A percentile compares a stretch with the other conserved stretches of the same genome.
Evolutionary conservation across 2,888 invertebrate genomes (phyloP).

Genomic region (Trypoxylon attenuatum): DNA sequence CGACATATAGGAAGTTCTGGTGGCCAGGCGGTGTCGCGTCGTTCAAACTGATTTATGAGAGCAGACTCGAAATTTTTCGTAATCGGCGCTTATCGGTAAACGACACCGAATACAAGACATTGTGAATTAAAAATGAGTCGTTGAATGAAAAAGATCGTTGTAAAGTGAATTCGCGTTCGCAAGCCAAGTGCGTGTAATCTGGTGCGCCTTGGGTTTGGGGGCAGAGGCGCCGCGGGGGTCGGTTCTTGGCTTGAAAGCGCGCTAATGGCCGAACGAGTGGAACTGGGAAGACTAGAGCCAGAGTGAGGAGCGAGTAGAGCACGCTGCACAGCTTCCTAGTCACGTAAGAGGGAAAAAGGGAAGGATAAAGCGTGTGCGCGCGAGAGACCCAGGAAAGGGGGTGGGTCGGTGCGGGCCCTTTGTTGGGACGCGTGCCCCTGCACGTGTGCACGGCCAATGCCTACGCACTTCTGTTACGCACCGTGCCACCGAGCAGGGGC

Average conservation of each 20-base stretch:
- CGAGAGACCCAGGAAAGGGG: slow-evolving; percentile 45
- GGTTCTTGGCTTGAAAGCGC: slow-evolving; percentile 37
- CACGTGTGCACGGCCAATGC: slow-evolving; percentile 73
- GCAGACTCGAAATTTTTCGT: too few species aligned
- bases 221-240: slow-evolving; percentile 40
- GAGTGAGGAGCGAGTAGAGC: slow-evolving; percentile 29
- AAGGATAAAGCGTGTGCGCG: slow-evolving; percentile 49
- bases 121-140: too few species aligned
- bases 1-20: too few species aligned
- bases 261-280: slow-evolving; percentile 45
- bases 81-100: too few species aligned
- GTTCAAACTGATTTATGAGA: too few species aligned
- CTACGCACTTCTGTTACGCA: slow-evolving; percentile 64
- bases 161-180: too few species aligned
- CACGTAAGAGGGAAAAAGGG: slow-evolving; percentile 42
- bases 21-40: too few species aligned
- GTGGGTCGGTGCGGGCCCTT: slow-evolving; percentile 71
- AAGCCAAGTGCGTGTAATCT: slow-evolving; percentile 13
- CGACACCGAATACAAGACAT: too few species aligned
- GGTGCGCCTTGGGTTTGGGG: slow-evolving; percentile 15
- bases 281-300: slow-evolving; percentile 26
- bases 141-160: too few species aligned
- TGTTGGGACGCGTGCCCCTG: slow-evolving; percentile 73
- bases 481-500: slow-evolving; percentile 37
- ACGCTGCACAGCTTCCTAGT: slow-evolving; percentile 22